Conservation (phyloP, 2,113 vertebrate species). For the Stercorarius parasiticus region DNA sequence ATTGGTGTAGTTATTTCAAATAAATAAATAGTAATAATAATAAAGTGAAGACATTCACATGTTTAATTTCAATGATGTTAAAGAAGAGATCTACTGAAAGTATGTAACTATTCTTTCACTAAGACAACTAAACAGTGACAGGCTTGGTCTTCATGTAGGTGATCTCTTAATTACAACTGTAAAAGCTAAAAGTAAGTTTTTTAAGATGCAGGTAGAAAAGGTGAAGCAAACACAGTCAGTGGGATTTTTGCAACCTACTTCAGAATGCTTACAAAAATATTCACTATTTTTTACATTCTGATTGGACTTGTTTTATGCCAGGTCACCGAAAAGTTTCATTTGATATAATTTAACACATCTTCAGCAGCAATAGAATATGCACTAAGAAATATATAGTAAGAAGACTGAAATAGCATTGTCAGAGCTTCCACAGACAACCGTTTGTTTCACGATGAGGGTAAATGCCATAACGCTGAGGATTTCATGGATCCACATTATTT, state of each 20-base stretch:
- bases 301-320: neutral
- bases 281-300: neutral
- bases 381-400: neutral
- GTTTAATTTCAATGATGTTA: neutral
- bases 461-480: neutral
- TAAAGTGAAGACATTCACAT: neutral
- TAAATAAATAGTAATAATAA: neutral
- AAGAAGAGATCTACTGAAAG: neutral
- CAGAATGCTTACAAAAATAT: neutral
- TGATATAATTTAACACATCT: neutral
- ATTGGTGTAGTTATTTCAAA: neutral
- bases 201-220: neutral
- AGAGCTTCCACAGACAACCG: neutral
- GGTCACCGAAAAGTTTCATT: neutral
- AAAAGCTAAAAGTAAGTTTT: neutral
- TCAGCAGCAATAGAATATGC: neutral
- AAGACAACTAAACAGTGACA: neutral
- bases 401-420: neutral
- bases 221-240: neutral
- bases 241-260: neutral
- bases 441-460: neutral
- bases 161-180: neutral
- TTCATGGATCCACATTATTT: neutral
- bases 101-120: neutral
- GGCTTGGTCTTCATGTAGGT: neutral